Conservation (phyloP, 2,888 invertebrate genomes). For the Resseliella maxima region DNA sequence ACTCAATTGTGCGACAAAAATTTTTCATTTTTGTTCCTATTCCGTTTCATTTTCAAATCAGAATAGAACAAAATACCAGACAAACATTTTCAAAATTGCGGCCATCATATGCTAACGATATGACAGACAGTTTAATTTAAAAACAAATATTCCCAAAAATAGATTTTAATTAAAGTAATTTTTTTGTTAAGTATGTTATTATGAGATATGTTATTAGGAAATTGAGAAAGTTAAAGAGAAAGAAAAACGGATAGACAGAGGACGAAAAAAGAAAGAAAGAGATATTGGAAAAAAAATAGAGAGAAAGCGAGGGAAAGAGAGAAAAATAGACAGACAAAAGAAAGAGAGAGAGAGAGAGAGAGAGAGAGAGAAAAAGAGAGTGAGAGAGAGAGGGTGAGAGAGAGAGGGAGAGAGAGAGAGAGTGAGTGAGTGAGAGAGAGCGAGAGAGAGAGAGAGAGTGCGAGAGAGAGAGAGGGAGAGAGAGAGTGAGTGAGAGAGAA, state of each 20-base stretch:
- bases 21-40: background rate
- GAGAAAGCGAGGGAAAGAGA: too few relatives aligned
- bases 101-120: slow-evolving; percentile 25
- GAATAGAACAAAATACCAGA: background rate
- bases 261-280: background rate
- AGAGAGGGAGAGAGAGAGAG: background rate
- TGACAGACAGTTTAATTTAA: slow-evolving; percentile 16
- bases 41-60: background rate
- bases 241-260: background rate
- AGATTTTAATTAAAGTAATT: slow-evolving; percentile 37
- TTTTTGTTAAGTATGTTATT: slow-evolving; percentile 16
- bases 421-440: background rate
- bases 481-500: too few relatives aligned
- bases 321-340: too few relatives aligned
- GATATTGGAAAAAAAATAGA: too few relatives aligned
- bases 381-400: too few relatives aligned
- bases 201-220: background rate
- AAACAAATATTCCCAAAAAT: background rate
- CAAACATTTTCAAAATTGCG: background rate
- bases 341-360: too few relatives aligned
- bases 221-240: too few relatives aligned
- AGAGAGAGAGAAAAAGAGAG: too few relatives aligned
- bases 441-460: too few relatives aligned
- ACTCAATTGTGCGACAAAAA: background rate
- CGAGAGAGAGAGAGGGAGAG: background rate